Base-by-base conservation (phyloP, 2,797 vertebrate genomes). In the Liparis tanakae region DNA sequence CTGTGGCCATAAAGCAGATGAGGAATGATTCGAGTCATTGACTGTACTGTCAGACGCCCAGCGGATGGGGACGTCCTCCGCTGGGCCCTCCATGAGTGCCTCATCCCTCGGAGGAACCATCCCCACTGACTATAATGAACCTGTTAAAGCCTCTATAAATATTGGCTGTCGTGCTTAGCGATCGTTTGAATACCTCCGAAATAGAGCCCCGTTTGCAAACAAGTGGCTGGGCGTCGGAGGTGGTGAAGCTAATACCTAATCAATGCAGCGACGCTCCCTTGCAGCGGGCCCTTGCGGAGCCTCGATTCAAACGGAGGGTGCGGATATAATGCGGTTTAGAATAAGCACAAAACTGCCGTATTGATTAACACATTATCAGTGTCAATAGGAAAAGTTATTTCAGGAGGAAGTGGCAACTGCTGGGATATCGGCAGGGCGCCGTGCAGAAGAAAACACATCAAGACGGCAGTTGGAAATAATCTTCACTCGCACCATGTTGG, bases 61-160 rank as follows among this genome's bases (percentile, higher is more conserved):
- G 84, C 72, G 80, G 75, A 82, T 78, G 82, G 76, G 76, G 88
- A 90, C 88, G 67, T 64, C 89, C 88, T 88, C 84, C 36, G 70
- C 79, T 57, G 64, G 85, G 82, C 83, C 74, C 77, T 90, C 92
- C 48, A 92, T 86, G 91, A 86, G 84, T 22, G 63, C 76, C 84
- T 80, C 79, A 87, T 88, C 71, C 84, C 82, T 87, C 72, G 9
- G 75, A 81, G 88, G 88, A 90, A 84, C 83, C 70, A 73, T 90
- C 84, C 85, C 67, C 78, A 36, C 80, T 62, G 87, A 85, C 87
- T 78, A 87, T 94, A 94, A 94, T 93, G 90, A 93, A 90, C 84
- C 90, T 66, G 88, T 94, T 93, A 92, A 91, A 88, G 81, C 86
- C 90, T 85, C 89, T 78, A 92, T 95, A 94, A 95, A 94, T 93